phyloP scores from a whole-genome alignment of 2,113 vertebrate species.

The Nestor notabilis region DNA sequence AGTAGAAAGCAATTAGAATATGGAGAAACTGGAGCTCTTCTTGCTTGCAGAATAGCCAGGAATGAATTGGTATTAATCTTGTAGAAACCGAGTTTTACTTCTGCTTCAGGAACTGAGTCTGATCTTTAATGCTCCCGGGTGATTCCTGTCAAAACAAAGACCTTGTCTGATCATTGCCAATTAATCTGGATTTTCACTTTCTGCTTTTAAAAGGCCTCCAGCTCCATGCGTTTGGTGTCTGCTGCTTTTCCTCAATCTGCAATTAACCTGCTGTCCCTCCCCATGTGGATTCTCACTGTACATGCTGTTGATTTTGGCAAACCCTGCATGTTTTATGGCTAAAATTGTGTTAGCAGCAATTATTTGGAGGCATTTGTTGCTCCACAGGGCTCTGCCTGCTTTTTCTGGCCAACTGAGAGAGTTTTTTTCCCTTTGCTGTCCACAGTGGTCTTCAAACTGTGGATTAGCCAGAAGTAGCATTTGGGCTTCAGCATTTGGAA shows the following conservation, averaged over 20 bases:
- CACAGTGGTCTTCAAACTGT: constrained; percentile 1
- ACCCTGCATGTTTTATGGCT: constrained; percentile 16
- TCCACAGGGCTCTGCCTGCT: constrained; percentile 30
- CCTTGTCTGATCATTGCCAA: constrained; percentile 35
- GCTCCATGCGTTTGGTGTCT: constrained; percentile 24
- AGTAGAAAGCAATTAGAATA: constrained; percentile 20
- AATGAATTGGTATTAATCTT: constrained; percentile 32
- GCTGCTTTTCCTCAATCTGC: constrained; percentile 47
- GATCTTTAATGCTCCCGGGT: constrained; percentile 34
- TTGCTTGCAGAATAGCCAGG: not conserved
- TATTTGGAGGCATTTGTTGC: constrained; percentile 54
- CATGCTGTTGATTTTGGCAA: constrained; percentile 61
- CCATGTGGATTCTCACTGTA: constrained; percentile 46
- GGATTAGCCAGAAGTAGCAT: constrained; percentile 43
- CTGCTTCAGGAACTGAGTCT: constrained; percentile 39
- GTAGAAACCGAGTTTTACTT: constrained; percentile 9
- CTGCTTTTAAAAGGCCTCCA: not conserved
- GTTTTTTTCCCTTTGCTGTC: not conserved
- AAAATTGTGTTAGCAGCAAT: constrained; percentile 61
- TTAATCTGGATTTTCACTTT: constrained; percentile 57
- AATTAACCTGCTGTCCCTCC: constrained; percentile 61
- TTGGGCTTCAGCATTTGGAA: not conserved
- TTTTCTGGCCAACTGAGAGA: constrained; percentile 17
- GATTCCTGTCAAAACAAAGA: constrained; percentile 56
- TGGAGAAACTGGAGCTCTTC: constrained; percentile 1